Conservation (phyloP, 2,888 invertebrate genomes). For the Gandaritis pyraliata region DNA sequence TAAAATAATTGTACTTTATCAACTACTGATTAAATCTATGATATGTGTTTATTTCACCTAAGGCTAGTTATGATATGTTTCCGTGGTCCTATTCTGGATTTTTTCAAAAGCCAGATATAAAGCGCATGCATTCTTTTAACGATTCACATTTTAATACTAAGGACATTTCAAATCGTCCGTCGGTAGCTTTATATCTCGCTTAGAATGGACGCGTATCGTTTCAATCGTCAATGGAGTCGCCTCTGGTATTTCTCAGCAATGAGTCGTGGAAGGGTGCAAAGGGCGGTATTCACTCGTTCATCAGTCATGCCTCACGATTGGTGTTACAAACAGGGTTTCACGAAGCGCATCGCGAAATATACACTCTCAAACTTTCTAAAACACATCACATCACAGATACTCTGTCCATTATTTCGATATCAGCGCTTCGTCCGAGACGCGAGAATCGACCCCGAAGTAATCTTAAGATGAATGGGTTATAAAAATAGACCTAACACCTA, state of each 20-base stretch:
- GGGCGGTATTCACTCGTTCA: conserved; percentile 68
- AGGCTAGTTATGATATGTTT: conserved; percentile 75
- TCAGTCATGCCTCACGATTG: conserved; percentile 55
- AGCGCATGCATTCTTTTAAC: conserved; percentile 82
- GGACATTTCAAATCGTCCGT: conserved; percentile 64
- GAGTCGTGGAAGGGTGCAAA: conserved; percentile 40
- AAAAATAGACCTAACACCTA: conserved; percentile 63
- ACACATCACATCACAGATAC: conserved; percentile 49
- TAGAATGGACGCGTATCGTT: conserved; percentile 71
- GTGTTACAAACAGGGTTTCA: conserved; percentile 55
- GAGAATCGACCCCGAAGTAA: conserved; percentile 63
- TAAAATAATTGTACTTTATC: conserved; percentile 81
- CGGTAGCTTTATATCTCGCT: conserved; percentile 80
- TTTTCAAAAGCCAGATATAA: conserved; percentile 82
- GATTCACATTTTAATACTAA: conserved; percentile 69
- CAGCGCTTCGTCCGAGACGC: conserved; percentile 64
- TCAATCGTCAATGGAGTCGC: conserved; percentile 70
- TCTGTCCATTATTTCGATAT: conserved; percentile 46
- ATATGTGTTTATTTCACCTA: conserved; percentile 69
- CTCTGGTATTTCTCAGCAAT: conserved; percentile 66
- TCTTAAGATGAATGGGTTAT: conserved; percentile 57
- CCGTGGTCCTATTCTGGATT: conserved; percentile 81
- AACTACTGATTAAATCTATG: conserved; percentile 71
- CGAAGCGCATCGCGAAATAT: conserved; percentile 47
- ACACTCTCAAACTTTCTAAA: conserved; percentile 44